A percentile compares a stretch with the other conserved stretches of the same genome.
These are phyloP conservation scores for Hypsibius dujardini DNA, from an alignment of 1,140 invertebrate species.

Conservation along the genomic window DNA sequence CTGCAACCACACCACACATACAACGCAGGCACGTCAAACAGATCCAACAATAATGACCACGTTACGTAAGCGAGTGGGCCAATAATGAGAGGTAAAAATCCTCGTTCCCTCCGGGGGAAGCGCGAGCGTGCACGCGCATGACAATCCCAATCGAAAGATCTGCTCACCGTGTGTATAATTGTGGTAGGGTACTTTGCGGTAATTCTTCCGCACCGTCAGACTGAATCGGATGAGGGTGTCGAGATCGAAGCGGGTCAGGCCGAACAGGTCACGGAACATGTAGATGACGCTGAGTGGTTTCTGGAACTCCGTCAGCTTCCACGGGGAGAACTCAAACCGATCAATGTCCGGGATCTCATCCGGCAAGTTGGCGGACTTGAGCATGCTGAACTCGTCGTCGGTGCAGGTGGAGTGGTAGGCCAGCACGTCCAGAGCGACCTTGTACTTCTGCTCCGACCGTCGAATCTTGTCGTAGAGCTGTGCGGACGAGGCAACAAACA, in stretches of 20 bases:
- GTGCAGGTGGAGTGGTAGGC: slow-evolving; percentile 62
- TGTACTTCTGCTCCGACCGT: slow-evolving; percentile 61
- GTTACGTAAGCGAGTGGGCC: no score
- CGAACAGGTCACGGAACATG: slow-evolving; percentile 61
- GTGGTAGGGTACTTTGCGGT: slow-evolving; percentile 59
- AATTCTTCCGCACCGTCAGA: slow-evolving; percentile 63
- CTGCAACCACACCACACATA: background rate
- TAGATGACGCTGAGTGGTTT: slow-evolving; percentile 51
- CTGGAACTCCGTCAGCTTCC: slow-evolving; percentile 45
- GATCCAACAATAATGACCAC: no score
- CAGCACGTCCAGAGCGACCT: slow-evolving; percentile 57
- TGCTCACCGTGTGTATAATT: slow-evolving; percentile 54
- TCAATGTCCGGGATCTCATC: slow-evolving; percentile 23
- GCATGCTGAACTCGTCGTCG: slow-evolving; percentile 46
- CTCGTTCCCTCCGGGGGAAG: no score
- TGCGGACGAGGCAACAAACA: slow-evolving; percentile 19
- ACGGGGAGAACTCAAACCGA: slow-evolving; percentile 52
- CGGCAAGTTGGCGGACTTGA: slow-evolving; percentile 29
- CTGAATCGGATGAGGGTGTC: slow-evolving; percentile 49
- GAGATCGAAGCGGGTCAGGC: slow-evolving; percentile 37
- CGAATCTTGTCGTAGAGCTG: slow-evolving; percentile 60
- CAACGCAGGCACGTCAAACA: no score
- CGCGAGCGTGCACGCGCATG: no score
- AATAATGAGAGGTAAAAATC: no score
- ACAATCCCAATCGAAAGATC: background rate